Evolutionary conservation across 30 jellyfish, hydroid and myxozoan species (phyloP).

Genomic region (Sanderia malayensis): DNA sequence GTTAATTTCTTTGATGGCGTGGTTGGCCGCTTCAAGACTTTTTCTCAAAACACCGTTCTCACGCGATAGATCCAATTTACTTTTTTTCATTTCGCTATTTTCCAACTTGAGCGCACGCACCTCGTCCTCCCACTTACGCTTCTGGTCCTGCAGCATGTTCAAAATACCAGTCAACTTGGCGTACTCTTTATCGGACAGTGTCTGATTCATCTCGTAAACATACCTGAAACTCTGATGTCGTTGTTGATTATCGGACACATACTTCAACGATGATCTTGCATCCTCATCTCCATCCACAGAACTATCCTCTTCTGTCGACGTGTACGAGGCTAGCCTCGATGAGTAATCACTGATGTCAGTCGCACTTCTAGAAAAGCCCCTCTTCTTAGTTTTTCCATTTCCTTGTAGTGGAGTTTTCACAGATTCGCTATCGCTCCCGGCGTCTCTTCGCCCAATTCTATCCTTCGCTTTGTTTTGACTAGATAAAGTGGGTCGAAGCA

Average conservation of each 20-base stretch:
- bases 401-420: not conserved
- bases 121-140: constrained; percentile 82
- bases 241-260: not conserved
- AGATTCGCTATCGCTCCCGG: constrained; percentile 57
- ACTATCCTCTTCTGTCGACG: constrained; percentile 68
- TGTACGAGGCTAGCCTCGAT: constrained; percentile 14
- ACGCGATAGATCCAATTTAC: constrained; percentile 61
- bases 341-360: constrained; percentile 52
- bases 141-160: constrained; percentile 80
- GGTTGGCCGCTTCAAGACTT: constrained; percentile 97
- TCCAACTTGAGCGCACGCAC: constrained; percentile 48
- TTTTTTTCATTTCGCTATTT: constrained; percentile 45
- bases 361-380: constrained; percentile 25
- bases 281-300: constrained; percentile 55
- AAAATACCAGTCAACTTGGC: constrained; percentile 68
- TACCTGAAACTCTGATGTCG: constrained; percentile 62
- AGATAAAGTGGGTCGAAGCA: constrained; percentile 78
- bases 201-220: constrained; percentile 71
- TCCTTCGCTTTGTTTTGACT: constrained; percentile 63
- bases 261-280: not conserved
- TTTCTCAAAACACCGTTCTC: constrained; percentile 79
- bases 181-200: constrained; percentile 73
- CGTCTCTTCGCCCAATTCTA: constrained; percentile 37
- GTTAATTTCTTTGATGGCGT: constrained; percentile 91
- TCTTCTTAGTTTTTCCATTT: constrained; percentile 1